Evolutionary conservation across 2,888 invertebrate species (phyloP).

Genomic region (Hyles lineata): DNA sequence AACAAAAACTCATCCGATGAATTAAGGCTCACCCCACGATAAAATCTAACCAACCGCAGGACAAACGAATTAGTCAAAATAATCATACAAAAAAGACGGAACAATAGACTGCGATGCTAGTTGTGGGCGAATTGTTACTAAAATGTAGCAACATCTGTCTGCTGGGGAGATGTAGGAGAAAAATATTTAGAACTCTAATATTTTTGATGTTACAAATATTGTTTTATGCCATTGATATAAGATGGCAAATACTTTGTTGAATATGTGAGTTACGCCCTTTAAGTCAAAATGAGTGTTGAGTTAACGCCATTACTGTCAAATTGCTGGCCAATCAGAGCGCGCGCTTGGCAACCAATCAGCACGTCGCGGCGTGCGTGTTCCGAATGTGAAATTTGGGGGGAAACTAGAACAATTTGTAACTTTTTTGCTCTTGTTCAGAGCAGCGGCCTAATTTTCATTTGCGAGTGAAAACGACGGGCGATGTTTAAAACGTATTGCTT

Average conservation of each 20-base stretch:
- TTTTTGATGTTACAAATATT: neutral
- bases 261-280: constrained; percentile 6
- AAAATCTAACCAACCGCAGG: constrained; percentile 81
- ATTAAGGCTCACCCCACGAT: constrained; percentile 72
- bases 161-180: constrained; percentile 60
- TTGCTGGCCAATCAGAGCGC: constrained; percentile 77
- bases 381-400: constrained; percentile 79
- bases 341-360: constrained; percentile 72
- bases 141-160: constrained; percentile 84
- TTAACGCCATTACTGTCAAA: constrained; percentile 85
- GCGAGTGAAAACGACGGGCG: constrained; percentile 41
- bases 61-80: constrained; percentile 83
- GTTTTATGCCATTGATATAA: neutral
- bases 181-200: constrained; percentile 31
- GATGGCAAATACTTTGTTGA: neutral
- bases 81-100: constrained; percentile 72
- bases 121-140: constrained; percentile 83
- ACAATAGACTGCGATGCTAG: constrained; percentile 74
- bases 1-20: constrained; percentile 57
- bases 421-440: constrained; percentile 64
- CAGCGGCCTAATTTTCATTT: constrained; percentile 58
- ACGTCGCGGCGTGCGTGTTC: constrained; percentile 65
- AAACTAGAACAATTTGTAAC: constrained; percentile 76
- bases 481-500: constrained; percentile 33
- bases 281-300: constrained; percentile 31